Conservation (phyloP, 2,797 vertebrate species). For the Onychomys leucogaster region DNA sequence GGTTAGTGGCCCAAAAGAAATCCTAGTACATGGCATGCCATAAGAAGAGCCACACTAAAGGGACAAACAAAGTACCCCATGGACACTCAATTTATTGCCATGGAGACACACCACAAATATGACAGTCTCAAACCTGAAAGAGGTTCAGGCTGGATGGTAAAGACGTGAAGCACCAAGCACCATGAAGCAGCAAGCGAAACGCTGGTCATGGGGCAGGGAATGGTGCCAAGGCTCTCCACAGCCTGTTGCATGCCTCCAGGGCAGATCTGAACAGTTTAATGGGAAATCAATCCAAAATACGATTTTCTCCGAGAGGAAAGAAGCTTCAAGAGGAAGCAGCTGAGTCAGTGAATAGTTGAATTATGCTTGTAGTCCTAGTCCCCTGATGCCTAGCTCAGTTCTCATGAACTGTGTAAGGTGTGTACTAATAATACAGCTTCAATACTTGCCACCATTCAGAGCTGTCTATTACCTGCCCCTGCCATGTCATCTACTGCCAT, state of each 20-base stretch:
- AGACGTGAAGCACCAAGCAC: neutral
- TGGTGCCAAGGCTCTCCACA: neutral
- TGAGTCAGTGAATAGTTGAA: neutral
- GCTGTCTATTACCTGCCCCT: neutral
- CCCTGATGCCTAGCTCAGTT: neutral
- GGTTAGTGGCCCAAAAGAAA: neutral
- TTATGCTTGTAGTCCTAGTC: neutral
- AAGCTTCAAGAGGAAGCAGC: neutral
- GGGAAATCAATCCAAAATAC: neutral
- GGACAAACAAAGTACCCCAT: neutral
- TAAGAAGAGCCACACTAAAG: neutral
- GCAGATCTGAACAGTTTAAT: neutral
- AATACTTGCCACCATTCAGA: neutral
- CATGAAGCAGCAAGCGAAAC: neutral
- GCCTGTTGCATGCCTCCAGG: neutral
- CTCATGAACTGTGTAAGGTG: accelerated
- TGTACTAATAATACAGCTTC: neutral
- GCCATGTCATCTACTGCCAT: neutral
- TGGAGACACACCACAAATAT: neutral
- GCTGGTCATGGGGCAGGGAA: neutral
- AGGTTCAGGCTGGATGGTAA: neutral
- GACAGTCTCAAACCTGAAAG: neutral
- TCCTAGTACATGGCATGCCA: neutral
- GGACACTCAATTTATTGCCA: neutral
- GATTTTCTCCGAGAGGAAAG: neutral